Percentiles rank a stretch among this genome's conserved stretches.
phyloP scores from a whole-genome alignment of 1,140 invertebrate genomes.

The Macrocentrus cingulum region DNA sequence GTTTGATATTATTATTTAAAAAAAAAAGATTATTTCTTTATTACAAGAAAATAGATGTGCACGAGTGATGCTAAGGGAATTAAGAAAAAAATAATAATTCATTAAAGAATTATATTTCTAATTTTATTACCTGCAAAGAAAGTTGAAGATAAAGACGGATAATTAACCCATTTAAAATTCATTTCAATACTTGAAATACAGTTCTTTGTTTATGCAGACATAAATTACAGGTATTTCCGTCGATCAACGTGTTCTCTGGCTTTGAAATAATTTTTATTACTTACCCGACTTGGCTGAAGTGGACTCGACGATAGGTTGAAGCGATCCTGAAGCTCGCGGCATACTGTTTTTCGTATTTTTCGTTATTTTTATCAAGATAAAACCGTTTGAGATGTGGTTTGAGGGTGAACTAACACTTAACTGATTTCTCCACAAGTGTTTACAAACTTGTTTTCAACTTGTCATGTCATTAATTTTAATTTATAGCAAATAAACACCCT shows the following conservation, averaged over 20 bases:
- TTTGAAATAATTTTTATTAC: slow-evolving; percentile 24
- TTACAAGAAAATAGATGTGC: too few relatives aligned
- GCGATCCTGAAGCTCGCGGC: slow-evolving; percentile 31
- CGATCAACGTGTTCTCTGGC: too few relatives aligned
- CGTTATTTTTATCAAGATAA: neutral
- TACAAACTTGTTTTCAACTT: neutral
- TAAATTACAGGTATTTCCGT: too few relatives aligned
- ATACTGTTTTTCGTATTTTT: slow-evolving; percentile 24
- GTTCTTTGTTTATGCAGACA: neutral
- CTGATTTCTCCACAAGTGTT: neutral
- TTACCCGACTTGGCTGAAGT: slow-evolving; percentile 44
- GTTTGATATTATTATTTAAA: neutral
- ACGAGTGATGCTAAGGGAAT: neutral
- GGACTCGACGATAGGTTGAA: slow-evolving; percentile 50
- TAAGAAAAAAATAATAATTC: neutral
- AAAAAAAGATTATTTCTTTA: neutral
- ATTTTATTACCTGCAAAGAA: neutral
- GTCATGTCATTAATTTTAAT: too few relatives aligned
- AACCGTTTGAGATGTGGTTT: neutral
- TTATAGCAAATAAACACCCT: too few relatives aligned
- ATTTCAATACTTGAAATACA: neutral
- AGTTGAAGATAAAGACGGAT: neutral
- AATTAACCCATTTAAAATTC: neutral
- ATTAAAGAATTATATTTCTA: neutral
- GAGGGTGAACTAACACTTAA: slow-evolving; percentile 15